phyloP scores from a whole-genome alignment of 2,888 invertebrate genomes.

The Clostera curtula region DNA sequence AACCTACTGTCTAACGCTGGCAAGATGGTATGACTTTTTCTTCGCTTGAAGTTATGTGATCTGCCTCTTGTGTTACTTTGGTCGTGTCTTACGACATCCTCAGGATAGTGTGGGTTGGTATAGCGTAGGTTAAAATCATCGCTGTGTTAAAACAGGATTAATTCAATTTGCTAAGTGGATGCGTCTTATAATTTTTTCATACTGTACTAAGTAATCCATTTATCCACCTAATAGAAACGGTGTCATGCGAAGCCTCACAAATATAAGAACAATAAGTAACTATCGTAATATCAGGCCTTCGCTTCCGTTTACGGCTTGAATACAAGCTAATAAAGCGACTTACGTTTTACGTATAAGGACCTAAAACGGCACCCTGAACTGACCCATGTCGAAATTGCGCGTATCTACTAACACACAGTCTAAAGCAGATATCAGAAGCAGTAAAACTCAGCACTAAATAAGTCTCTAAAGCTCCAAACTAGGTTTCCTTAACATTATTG shows the following conservation, averaged over 20 bases:
- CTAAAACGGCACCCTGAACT: background rate
- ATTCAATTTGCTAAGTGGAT: too few relatives aligned
- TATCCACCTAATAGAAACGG: slow-evolving; percentile 33
- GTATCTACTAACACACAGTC: slow-evolving; percentile 5
- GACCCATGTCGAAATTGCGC: background rate
- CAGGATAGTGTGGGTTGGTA: too few relatives aligned
- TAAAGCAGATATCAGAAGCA: slow-evolving; percentile 23
- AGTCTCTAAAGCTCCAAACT: slow-evolving; percentile 27
- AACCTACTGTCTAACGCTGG: too few relatives aligned
- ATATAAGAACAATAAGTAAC: slow-evolving; percentile 24
- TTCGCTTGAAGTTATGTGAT: too few relatives aligned
- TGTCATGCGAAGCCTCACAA: slow-evolving; percentile 41
- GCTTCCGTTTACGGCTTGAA: slow-evolving; percentile 7
- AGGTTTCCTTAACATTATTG: slow-evolving; percentile 20
- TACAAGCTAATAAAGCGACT: background rate
- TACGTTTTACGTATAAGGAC: background rate
- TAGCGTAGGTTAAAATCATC: too few relatives aligned
- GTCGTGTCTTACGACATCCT: too few relatives aligned
- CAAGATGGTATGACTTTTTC: too few relatives aligned
- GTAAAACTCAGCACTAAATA: slow-evolving; percentile 22
- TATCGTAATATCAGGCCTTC: slow-evolving; percentile 17
- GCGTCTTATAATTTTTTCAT: too few relatives aligned
- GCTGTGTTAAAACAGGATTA: too few relatives aligned
- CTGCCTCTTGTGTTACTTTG: too few relatives aligned
- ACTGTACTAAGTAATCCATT: slow-evolving; percentile 29